These are phyloP conservation scores for Agrotis puta DNA, from an alignment of 2,888 invertebrate genomes.

Conservation along the genomic window DNA sequence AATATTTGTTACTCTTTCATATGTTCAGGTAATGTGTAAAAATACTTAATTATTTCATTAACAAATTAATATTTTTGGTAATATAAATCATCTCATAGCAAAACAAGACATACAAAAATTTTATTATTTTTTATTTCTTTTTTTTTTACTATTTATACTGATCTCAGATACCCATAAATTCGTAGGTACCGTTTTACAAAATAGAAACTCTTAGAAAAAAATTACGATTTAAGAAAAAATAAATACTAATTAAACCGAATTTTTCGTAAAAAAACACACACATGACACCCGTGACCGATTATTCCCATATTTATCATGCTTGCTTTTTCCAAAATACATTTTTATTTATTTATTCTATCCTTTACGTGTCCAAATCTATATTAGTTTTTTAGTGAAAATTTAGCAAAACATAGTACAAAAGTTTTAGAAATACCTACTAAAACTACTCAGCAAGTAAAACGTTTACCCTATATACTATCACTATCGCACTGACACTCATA, in stretches of 20 bases:
- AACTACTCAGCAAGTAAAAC: slow-evolving; percentile 89
- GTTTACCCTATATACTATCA: slow-evolving; percentile 88
- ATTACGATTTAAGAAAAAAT: slow-evolving; percentile 64
- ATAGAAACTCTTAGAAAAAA: slow-evolving; percentile 83
- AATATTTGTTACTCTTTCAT: slow-evolving; percentile 86
- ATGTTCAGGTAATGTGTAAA: slow-evolving; percentile 90
- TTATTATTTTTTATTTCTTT: slow-evolving; percentile 68
- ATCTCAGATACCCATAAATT: slow-evolving; percentile 78
- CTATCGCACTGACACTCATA: slow-evolving; percentile 85
- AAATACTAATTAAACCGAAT: slow-evolving; percentile 58
- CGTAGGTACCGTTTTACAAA: slow-evolving; percentile 83
- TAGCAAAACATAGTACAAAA: slow-evolving; percentile 91
- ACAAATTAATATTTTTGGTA: slow-evolving; percentile 87
- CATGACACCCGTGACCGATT: slow-evolving; percentile 67
- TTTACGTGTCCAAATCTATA: slow-evolving; percentile 89
- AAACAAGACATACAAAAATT: slow-evolving; percentile 86
- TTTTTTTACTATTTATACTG: slow-evolving; percentile 71
- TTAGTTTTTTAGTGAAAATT: slow-evolving; percentile 88
- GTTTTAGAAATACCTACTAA: slow-evolving; percentile 89
- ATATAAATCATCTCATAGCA: slow-evolving; percentile 89
- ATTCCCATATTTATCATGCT: slow-evolving; percentile 76
- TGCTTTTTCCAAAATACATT: slow-evolving; percentile 78
- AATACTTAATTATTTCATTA: slow-evolving; percentile 88
- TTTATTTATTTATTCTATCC: slow-evolving; percentile 76
- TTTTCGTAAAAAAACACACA: slow-evolving; percentile 67